Percentiles rank a stretch among this genome's conserved stretches.
phyloP scores from a whole-genome alignment of 1,140 invertebrate genomes.

The Drosophila insularis region DNA sequence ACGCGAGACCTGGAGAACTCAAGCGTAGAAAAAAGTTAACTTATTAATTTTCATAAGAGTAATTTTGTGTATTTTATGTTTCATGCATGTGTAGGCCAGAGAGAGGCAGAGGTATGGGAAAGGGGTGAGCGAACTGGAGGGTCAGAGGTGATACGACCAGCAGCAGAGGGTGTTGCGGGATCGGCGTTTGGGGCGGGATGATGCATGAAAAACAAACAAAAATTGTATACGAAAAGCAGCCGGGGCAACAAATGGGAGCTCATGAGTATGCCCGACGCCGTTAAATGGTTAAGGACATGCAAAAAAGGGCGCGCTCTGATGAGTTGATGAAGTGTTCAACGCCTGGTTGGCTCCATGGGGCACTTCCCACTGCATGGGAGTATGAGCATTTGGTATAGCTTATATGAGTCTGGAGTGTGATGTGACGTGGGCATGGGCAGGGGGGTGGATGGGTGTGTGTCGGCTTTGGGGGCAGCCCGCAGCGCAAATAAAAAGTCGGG shows the following conservation, averaged over 20 bases:
- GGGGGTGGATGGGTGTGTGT: not conserved
- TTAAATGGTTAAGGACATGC: slow-evolving; percentile 79
- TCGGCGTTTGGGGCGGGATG: not conserved
- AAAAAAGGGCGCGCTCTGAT: slow-evolving; percentile 78
- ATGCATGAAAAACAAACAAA: slow-evolving; percentile 53
- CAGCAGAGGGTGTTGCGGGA: not conserved
- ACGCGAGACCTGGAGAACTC: slow-evolving; percentile 39
- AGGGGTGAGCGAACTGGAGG: not conserved
- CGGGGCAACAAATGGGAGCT: slow-evolving; percentile 62
- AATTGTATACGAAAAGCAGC: slow-evolving; percentile 30
- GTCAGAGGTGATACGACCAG: slow-evolving; percentile 7
- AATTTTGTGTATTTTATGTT: slow-evolving; percentile 78
- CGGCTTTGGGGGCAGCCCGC: slow-evolving; percentile 47
- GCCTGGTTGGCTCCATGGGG: slow-evolving; percentile 62
- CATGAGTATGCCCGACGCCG: slow-evolving; percentile 51
- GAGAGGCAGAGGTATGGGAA: not conserved
- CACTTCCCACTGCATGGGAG: slow-evolving; percentile 31
- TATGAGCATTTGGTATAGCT: slow-evolving; percentile 15
- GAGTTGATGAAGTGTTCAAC: slow-evolving; percentile 80
- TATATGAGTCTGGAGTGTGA: not conserved
- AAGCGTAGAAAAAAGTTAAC: slow-evolving; percentile 72
- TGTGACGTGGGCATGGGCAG: too few species aligned
- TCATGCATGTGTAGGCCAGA: slow-evolving; percentile 37
- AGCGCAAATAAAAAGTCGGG: slow-evolving; percentile 78
- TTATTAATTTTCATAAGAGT: slow-evolving; percentile 82